phyloP scores from a whole-genome alignment of 2,888 invertebrate species.

The Phyllotreta striolata region DNA sequence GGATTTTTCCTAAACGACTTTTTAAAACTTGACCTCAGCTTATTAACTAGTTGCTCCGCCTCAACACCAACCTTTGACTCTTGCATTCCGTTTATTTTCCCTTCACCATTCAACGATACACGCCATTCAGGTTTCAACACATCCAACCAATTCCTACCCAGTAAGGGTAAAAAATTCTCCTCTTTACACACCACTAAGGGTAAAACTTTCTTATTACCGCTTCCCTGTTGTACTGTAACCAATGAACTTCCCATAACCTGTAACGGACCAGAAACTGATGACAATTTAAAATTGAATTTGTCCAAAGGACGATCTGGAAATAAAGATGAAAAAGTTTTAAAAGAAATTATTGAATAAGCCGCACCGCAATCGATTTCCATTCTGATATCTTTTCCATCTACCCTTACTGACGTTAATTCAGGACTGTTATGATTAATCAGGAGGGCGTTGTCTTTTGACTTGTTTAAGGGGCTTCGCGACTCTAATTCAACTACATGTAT shows the following conservation, averaged over 20 bases:
- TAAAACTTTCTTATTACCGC: neutral
- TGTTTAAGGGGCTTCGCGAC: too few species aligned
- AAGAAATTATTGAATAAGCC: too few species aligned
- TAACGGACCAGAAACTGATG: neutral
- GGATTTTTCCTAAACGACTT: neutral
- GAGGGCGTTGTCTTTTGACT: too few species aligned
- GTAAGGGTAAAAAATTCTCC: neutral
- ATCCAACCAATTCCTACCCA: conserved; percentile 2
- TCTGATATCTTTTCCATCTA: neutral
- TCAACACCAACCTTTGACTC: neutral
- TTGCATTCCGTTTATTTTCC: neutral
- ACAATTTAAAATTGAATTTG: neutral
- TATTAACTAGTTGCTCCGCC: neutral
- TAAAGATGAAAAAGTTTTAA: too few species aligned
- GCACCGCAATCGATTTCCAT: neutral
- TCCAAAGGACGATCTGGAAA: too few species aligned
- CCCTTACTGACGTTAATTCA: neutral
- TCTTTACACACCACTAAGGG: neutral
- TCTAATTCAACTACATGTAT: too few species aligned
- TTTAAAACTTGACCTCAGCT: neutral
- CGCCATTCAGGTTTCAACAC: neutral
- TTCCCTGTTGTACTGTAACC: neutral
- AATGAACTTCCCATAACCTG: neutral
- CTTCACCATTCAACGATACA: neutral
- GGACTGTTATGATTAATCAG: too few species aligned